Conservation (phyloP, 2,797 vertebrate species). For the Xyrichtys novacula region DNA sequence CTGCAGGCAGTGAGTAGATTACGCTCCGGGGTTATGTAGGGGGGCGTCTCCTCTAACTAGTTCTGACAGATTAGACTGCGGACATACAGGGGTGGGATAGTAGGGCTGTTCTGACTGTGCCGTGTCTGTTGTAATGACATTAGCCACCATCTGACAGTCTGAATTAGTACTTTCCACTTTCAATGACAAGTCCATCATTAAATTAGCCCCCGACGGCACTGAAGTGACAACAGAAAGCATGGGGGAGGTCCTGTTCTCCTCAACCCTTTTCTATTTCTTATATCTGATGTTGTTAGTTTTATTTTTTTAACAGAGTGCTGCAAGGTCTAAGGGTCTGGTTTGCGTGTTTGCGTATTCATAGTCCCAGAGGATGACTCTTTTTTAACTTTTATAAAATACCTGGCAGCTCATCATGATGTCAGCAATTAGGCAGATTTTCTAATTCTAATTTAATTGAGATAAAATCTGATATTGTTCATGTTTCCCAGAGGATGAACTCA, state of each 20-base stretch:
- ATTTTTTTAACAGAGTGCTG: too few species aligned
- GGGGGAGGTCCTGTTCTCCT: constrained; percentile 41
- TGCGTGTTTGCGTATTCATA: too few species aligned
- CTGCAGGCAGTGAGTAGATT: constrained; percentile 59
- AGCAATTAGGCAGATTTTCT: too few species aligned
- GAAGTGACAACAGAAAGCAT: constrained; percentile 61
- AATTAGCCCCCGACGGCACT: constrained; percentile 65
- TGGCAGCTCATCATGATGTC: too few species aligned
- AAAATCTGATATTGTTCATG: constrained; percentile 9
- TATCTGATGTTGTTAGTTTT: constrained; percentile 25
- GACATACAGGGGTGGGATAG: constrained; percentile 65
- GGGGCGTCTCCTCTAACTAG: constrained; percentile 63
- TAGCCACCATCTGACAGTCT: constrained; percentile 78
- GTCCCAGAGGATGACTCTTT: too few species aligned
- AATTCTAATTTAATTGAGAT: too few species aligned
- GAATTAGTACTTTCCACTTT: constrained; percentile 75
- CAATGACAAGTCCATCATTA: constrained; percentile 73
- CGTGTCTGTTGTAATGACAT: constrained; percentile 77
- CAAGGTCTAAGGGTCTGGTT: too few species aligned
- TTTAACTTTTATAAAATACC: too few species aligned
- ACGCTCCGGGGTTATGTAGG: constrained; percentile 43
- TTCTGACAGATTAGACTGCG: constrained; percentile 78
- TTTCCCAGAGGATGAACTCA: too few species aligned
- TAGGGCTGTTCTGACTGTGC: constrained; percentile 66
- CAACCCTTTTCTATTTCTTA: background rate